phyloP scores from a whole-genome alignment of 2,888 invertebrate genomes.

The Synergus umbraculus region DNA sequence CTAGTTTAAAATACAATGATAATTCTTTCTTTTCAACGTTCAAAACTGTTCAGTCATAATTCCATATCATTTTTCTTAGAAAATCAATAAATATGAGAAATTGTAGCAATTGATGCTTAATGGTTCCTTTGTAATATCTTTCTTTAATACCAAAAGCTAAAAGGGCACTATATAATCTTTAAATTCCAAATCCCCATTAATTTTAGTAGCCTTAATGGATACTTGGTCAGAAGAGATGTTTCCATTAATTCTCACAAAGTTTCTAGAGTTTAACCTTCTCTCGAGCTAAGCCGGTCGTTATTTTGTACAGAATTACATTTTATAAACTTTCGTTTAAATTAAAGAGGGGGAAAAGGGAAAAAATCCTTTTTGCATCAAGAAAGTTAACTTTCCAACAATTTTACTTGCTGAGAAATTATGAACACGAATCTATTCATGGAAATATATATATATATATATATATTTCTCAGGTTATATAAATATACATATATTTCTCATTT shows the following conservation, averaged over 20 bases:
- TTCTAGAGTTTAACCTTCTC: neutral
- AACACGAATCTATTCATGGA: constrained; percentile 3
- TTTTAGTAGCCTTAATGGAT: neutral
- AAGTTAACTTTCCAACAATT: neutral
- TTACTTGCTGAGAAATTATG: too few relatives aligned
- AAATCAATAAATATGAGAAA: too few relatives aligned
- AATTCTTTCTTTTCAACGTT: too few relatives aligned
- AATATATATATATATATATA: neutral
- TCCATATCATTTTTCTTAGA: too few relatives aligned
- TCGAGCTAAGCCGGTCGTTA: neutral
- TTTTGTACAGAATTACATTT: neutral
- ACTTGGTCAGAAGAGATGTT: neutral
- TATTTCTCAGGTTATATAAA: neutral
- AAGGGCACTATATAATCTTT: neutral
- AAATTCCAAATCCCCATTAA: neutral
- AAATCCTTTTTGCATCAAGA: neutral
- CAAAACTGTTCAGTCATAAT: too few relatives aligned
- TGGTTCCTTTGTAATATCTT: neutral
- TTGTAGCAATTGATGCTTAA: too few relatives aligned
- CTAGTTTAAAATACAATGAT: too few relatives aligned
- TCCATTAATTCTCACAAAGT: neutral
- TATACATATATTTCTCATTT: neutral
- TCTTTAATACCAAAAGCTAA: neutral
- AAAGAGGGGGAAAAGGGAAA: neutral
- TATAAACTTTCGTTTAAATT: neutral